Evolutionary conservation across 2,113 vertebrate genomes (phyloP).

Genomic region (Eolophus roseicapilla): DNA sequence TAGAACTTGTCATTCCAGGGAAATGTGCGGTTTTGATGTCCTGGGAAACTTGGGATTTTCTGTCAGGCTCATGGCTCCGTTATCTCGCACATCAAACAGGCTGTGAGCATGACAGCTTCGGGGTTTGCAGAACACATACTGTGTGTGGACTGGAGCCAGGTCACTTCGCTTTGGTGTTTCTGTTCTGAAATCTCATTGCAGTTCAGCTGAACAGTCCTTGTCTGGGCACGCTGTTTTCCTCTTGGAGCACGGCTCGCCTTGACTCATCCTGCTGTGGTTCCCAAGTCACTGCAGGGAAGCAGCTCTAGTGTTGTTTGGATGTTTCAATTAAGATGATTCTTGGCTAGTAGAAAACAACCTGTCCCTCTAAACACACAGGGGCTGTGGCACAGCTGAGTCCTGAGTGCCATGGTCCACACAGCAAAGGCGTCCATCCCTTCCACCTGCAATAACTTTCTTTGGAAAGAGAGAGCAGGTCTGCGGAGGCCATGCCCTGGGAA

Average conservation of each 20-base stretch:
- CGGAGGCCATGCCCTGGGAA: background rate
- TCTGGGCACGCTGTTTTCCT: background rate
- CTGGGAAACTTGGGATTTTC: background rate
- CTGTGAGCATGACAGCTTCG: background rate
- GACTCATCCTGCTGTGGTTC: background rate
- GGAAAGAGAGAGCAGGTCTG: background rate
- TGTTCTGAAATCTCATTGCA: background rate
- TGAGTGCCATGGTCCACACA: accelerated
- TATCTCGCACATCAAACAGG: background rate
- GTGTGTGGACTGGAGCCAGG: background rate
- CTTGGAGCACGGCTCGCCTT: background rate
- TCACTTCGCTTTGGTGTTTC: background rate
- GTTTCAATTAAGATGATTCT: background rate
- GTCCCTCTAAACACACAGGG: accelerated
- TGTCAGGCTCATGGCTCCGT: background rate
- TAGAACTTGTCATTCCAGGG: slow-evolving; percentile 7
- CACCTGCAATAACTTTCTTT: background rate
- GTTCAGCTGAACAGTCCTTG: background rate
- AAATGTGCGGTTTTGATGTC: background rate
- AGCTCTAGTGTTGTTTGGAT: accelerated
- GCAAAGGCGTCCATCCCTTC: background rate
- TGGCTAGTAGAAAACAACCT: background rate
- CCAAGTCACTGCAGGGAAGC: background rate
- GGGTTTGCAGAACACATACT: background rate
- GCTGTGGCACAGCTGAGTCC: accelerated